phyloP scores from a whole-genome alignment of 1,140 invertebrate species.

The Zophobas morio region DNA sequence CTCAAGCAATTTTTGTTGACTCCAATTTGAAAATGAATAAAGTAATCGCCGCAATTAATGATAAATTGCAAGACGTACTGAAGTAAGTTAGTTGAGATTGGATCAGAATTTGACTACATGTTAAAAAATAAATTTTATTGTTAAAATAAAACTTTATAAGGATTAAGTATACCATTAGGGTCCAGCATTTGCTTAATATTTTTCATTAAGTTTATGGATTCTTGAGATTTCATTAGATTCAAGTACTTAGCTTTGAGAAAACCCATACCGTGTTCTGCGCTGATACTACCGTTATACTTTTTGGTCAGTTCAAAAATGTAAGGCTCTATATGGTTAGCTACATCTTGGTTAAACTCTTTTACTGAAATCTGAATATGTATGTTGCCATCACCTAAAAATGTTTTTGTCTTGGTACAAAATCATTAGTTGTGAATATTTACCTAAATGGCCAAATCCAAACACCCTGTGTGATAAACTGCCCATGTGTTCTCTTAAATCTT shows the following conservation, averaged over 20 bases:
- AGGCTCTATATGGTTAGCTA: constrained; percentile 84
- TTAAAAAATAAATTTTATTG: constrained; percentile 11
- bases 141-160: constrained; percentile 84
- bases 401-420: neutral
- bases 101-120: neutral
- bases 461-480: constrained; percentile 73
- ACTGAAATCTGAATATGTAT: constrained; percentile 90
- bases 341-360: constrained; percentile 77
- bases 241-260: constrained; percentile 91
- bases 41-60: constrained; percentile 25
- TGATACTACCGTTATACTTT: constrained; percentile 87
- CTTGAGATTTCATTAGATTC: constrained; percentile 82
- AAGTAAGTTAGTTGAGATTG: neutral
- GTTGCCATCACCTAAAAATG: constrained; percentile 84
- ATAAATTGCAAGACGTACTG: constrained; percentile 49
- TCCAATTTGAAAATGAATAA: neutral
- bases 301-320: constrained; percentile 90
- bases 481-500: constrained; percentile 78
- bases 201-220: constrained; percentile 85
- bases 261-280: constrained; percentile 96
- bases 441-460: constrained; percentile 93
- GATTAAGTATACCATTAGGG: constrained; percentile 94
- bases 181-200: constrained; percentile 89
- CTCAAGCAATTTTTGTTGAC: constrained; percentile 25
- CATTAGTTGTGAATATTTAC: constrained; percentile 69